These are phyloP conservation scores for Epizoanthus rinbou DNA, from an alignment of 92 coral and sea anemone species.

Conservation along the genomic window DNA sequence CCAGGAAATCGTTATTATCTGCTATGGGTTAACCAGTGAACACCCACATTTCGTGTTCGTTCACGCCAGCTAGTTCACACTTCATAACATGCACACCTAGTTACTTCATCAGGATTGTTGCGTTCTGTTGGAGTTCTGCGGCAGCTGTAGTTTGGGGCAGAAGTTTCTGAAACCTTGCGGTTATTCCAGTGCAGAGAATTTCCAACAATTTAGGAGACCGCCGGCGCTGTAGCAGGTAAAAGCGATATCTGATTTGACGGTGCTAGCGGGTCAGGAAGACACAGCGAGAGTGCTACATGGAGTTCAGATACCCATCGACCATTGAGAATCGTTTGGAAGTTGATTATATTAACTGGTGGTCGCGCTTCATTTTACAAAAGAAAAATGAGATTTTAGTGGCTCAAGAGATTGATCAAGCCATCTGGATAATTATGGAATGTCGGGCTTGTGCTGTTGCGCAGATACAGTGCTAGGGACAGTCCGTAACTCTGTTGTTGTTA, in stretches of 20 bases:
- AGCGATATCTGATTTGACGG: no score
- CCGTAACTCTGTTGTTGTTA: constrained; percentile 3
- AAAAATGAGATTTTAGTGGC: constrained; percentile 20
- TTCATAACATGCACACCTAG: constrained; percentile 16
- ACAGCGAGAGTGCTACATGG: no score
- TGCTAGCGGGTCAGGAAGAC: no score
- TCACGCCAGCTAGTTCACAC: constrained; percentile 28
- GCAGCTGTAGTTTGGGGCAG: no score
- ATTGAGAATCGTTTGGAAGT: neutral
- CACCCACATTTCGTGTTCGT: constrained; percentile 18
- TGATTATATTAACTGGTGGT: constrained; percentile 6
- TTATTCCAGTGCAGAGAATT: no score
- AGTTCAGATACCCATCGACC: neutral
- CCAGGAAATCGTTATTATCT: constrained; percentile 13
- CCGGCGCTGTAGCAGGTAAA: no score
- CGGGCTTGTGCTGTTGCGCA: neutral
- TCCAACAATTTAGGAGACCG: no score
- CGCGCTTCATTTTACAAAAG: constrained; percentile 1
- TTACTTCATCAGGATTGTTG: neutral
- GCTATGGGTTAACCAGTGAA: constrained; percentile 7
- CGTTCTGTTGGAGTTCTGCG: no score
- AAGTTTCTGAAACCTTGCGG: no score
- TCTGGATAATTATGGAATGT: neutral
- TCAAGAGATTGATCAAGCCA: constrained; percentile 10
- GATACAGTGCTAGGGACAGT: neutral